Percentiles rank a stretch among this genome's conserved stretches.
phyloP scores from a whole-genome alignment of 2,113 vertebrate genomes.

The Hiodon alosoides region DNA sequence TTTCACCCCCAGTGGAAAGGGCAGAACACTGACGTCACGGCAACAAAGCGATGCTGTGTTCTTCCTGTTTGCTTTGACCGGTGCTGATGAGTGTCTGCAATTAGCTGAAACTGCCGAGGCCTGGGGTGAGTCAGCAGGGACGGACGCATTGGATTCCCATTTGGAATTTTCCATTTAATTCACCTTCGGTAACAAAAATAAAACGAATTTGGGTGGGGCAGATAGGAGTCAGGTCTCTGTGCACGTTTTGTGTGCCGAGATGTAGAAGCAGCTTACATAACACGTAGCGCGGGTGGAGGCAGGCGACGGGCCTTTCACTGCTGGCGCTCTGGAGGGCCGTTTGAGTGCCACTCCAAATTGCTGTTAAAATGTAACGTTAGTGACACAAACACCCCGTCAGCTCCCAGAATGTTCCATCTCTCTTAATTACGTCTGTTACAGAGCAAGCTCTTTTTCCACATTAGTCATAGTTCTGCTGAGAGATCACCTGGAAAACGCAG shows the following conservation, averaged over 20 bases:
- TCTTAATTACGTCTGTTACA: slow-evolving; percentile 43
- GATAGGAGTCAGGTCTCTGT: slow-evolving; percentile 4
- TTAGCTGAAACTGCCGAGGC: neutral
- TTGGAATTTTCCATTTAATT: neutral
- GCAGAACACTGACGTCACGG: neutral
- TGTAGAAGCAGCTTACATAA: slow-evolving; percentile 26
- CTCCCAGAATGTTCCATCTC: slow-evolving; percentile 42
- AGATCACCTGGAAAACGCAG: slow-evolving; percentile 40
- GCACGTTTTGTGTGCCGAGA: neutral
- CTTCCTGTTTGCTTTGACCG: too few species aligned
- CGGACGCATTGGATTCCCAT: neutral
- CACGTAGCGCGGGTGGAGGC: slow-evolving; percentile 27
- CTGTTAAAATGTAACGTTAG: slow-evolving; percentile 59
- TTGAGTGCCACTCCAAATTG: slow-evolving; percentile 53
- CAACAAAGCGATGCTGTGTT: too few species aligned
- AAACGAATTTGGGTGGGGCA: neutral
- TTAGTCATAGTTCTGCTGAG: slow-evolving; percentile 46
- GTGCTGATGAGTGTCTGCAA: too few species aligned
- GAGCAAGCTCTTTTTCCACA: slow-evolving; percentile 35
- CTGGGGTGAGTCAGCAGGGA: neutral
- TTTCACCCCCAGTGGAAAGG: neutral
- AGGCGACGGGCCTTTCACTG: slow-evolving; percentile 46
- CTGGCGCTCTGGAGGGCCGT: slow-evolving; percentile 36
- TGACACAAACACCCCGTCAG: slow-evolving; percentile 36
- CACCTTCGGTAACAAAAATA: neutral